Percentiles rank a stretch among this genome's conserved stretches.
Evolutionary conservation across 2,797 vertebrate genomes (phyloP).

Genomic region (Dallia pectoralis): DNA sequence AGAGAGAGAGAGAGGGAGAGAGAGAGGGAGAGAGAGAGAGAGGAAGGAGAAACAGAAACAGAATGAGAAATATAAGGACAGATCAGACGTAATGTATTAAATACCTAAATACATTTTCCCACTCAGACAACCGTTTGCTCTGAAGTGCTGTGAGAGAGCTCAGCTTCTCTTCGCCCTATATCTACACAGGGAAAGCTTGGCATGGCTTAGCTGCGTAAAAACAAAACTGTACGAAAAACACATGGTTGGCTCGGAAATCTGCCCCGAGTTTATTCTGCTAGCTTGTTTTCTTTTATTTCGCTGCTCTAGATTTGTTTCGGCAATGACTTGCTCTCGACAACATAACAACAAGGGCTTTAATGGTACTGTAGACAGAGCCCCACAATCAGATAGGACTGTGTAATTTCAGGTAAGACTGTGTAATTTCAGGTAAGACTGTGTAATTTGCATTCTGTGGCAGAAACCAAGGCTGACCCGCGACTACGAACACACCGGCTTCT

Average conservation of each 20-base stretch:
- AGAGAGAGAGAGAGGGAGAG: neutral
- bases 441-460: slow-evolving; percentile 50
- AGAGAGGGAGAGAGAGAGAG: too few species aligned
- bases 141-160: neutral
- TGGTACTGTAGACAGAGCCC: slow-evolving; percentile 29
- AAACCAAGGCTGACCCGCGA: slow-evolving; percentile 38
- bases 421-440: slow-evolving; percentile 45
- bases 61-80: neutral
- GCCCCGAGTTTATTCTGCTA: slow-evolving; percentile 26
- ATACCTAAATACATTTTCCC: neutral
- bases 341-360: slow-evolving; percentile 52
- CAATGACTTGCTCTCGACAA: slow-evolving; percentile 34
- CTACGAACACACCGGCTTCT: slow-evolving; percentile 11
- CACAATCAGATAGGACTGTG: slow-evolving; percentile 19
- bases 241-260: slow-evolving; percentile 7
- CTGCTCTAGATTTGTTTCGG: slow-evolving; percentile 13
- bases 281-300: neutral
- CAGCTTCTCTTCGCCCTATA: neutral
- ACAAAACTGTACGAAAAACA: slow-evolving; percentile 13
- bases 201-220: neutral
- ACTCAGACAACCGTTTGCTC: neutral
- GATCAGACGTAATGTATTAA: neutral
- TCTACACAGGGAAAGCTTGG: neutral
- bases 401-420: slow-evolving; percentile 43
- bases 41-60: too few species aligned